These are phyloP conservation scores for Cotesia typhae DNA, from an alignment of 1,140 invertebrate genomes.

Conservation along the genomic window DNA sequence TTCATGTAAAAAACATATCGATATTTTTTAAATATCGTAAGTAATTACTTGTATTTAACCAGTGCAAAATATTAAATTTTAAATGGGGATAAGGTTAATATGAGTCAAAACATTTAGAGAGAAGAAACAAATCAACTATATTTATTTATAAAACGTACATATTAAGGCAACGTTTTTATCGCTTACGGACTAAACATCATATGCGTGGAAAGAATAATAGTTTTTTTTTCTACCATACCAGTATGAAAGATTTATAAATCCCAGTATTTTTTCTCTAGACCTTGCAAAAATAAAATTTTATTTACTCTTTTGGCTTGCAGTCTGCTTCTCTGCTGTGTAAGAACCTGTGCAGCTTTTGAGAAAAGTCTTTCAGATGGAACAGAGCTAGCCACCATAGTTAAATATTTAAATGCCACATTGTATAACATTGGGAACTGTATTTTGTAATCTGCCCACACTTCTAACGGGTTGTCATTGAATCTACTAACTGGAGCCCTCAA, in stretches of 20 bases:
- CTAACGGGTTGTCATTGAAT: background rate
- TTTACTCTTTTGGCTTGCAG: background rate
- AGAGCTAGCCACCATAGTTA: background rate
- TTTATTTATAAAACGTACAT: constrained; percentile 9
- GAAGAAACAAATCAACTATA: background rate
- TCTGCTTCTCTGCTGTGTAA: background rate
- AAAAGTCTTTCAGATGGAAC: constrained; percentile 1
- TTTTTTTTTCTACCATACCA: no score
- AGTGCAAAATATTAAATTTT: background rate
- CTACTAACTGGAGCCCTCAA: background rate
- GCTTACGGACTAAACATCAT: no score
- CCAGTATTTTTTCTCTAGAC: background rate
- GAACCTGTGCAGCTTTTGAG: background rate
- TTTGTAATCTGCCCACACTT: background rate
- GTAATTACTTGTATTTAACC: background rate
- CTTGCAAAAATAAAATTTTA: background rate
- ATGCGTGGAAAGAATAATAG: no score
- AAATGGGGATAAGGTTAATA: background rate
- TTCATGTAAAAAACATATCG: background rate
- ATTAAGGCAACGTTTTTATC: no score
- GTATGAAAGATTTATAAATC: no score
- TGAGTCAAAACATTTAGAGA: background rate
- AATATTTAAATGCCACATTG: background rate
- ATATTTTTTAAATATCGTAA: background rate
- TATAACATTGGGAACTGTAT: background rate